Evolutionary conservation across 2,797 vertebrate species (phyloP), one percentile per base, ranked within the genome.

Genomic region (Adrianichthys oophorus): DNA sequence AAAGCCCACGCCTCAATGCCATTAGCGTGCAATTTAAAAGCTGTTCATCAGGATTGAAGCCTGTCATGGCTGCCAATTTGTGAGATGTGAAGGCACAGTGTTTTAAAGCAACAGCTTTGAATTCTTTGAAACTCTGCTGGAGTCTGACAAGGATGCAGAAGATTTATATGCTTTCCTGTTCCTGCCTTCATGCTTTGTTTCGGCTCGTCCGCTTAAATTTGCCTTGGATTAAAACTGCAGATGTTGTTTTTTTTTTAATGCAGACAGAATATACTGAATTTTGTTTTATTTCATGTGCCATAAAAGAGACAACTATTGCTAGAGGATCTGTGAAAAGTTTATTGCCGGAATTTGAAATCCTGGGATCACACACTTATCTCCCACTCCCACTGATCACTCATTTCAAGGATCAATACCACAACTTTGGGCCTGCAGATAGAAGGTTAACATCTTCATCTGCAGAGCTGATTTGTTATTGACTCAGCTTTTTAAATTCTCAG

Each of bases 1-100:
- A 18, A 53, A 45, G 40, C 19, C 41, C 53, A 48, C 47, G 52
- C 48, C 56, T 58, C 42, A 14, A 56, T 69, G 67, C 59, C 59
- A 78, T 76, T 67, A 60, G 56, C 46, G 49, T 74, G 63, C 43
- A 65, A 76, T 72, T 54, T 41, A 48, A 69, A 74, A 69, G 53
- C 16, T 48, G 65, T 50, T 68, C 49, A 56, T 65, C 49, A 65
- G 41, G 61, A 58, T 37, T 48, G 43, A 46, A 23, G 52, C n/a
- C 52, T 18, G n/a, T 62, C 23, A 15, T 51, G 21, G 44, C 52
- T 46, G 44, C 56, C 50, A 45, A 32, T 41, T 41, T 48, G 23
- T 10, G 41, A 54, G 41, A 56, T 62, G 48, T 46, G n/a, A 26
- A 63, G n/a, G 44, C 1, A 6, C 15, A 64, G 45, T 47, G 57